phyloP scores from a whole-genome alignment of 2,888 invertebrate genomes.

The Drosophila lutescens region DNA sequence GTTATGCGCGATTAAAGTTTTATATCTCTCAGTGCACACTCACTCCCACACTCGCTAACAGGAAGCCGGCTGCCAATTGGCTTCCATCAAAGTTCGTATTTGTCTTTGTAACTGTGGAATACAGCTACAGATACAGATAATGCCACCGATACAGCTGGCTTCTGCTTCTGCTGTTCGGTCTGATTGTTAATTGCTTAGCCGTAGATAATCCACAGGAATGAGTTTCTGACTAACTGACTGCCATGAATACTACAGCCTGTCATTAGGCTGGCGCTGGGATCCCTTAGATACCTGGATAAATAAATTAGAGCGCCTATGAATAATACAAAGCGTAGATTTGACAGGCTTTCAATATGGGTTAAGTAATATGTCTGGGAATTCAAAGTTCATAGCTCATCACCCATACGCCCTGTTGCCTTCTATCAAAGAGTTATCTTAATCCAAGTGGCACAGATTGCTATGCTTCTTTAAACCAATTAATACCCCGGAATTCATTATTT shows the following conservation, averaged over 20 bases:
- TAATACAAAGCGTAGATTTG: not conserved
- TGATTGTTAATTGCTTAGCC: conserved; percentile 21
- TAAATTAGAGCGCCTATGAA: not conserved
- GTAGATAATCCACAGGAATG: conserved; percentile 23
- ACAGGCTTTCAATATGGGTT: not conserved
- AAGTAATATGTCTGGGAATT: too few relatives aligned
- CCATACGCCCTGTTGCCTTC: too few relatives aligned
- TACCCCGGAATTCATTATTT: too few relatives aligned
- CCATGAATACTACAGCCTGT: conserved; percentile 27
- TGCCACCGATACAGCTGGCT: conserved; percentile 14
- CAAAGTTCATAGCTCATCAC: too few relatives aligned
- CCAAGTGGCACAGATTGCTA: too few relatives aligned
- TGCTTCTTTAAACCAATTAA: too few relatives aligned
- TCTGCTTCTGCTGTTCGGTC: not conserved
- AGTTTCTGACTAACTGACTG: conserved; percentile 1
- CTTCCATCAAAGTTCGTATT: conserved; percentile 25
- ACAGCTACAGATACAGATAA: conserved; percentile 14
- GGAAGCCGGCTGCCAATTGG: conserved; percentile 45
- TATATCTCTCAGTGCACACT: not conserved
- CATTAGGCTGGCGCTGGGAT: not conserved
- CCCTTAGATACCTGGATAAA: too few relatives aligned
- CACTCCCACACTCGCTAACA: conserved; percentile 23
- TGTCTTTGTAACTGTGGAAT: conserved; percentile 17
- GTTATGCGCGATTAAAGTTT: too few relatives aligned
- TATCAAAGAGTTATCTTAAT: too few relatives aligned